Evolutionary conservation across 2,113 vertebrate genomes (phyloP), one percentile per base, ranked within the genome.

Genomic region (Amia ocellicauda): DNA sequence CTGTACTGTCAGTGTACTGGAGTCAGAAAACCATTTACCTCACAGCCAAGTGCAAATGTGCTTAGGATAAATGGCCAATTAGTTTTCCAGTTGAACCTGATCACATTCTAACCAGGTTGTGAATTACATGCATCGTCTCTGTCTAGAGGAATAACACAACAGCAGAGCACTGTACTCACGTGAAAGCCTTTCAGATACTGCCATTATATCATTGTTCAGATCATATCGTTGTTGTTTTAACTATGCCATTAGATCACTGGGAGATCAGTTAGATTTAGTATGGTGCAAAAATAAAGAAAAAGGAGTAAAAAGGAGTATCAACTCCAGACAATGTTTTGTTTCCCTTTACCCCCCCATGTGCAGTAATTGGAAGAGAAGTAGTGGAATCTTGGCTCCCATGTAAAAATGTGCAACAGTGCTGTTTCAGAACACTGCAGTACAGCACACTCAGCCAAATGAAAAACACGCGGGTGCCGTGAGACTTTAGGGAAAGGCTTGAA

Each of bases 341-440:
- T 59, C 41, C 28, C 31, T 26, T 28, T n/a, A n/a, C n/a, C n/a
- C 10, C 8, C 42, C 19, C 36, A 58, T 13, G 4, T 70, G 69
- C 64, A 72, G 62, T 45, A 67, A 59, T 61, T 58, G 58, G 69
- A 79, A 76, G 74, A 73, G 74, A 49, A 9, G 16, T 49, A 68
- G 58, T 64, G 81, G 80, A 85, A 85, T 85, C 76, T 83, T 86
- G 85, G 79, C 80, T 81, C 64, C 19, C 11, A 61, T 64, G 72
- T 69, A 77, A 78, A 74, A 69, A 75, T 71, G 73, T 81, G 71
- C 65, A 72, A 77, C 66, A 72, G 70, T 60, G 78, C 64, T 78
- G 76, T 81, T 85, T 62, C 49, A 63, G 71, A 73, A 69, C 73
- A 77, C 68, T 62, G 22, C 68, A 63, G 41, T 60, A 74, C 64